These are phyloP conservation scores for Origma solitaria DNA, from an alignment of 2,113 vertebrate species.

Conservation along the genomic window DNA sequence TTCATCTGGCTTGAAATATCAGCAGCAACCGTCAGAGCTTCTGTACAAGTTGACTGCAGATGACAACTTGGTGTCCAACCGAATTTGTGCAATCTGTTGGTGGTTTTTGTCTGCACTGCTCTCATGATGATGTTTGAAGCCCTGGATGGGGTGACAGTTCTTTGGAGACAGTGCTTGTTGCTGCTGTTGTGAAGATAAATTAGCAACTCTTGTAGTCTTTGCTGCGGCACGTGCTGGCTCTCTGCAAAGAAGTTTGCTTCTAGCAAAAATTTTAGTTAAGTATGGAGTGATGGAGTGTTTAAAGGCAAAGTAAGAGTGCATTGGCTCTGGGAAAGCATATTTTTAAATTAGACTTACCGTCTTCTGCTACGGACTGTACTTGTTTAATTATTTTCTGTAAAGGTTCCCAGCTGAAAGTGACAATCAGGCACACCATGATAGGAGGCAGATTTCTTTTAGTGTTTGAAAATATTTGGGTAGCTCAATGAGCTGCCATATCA, in stretches of 20 bases:
- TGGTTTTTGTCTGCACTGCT: neutral
- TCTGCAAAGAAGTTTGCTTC: neutral
- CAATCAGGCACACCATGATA: neutral
- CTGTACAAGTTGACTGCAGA: neutral
- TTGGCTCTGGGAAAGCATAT: neutral
- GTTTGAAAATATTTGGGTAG: neutral
- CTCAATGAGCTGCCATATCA: neutral
- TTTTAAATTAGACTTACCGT: neutral
- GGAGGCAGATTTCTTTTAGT: neutral
- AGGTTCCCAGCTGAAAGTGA: neutral
- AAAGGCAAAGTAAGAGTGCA: neutral
- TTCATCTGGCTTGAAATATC: neutral
- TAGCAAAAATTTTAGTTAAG: neutral
- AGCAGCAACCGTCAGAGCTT: neutral
- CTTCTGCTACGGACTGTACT: neutral
- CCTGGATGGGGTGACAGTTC: neutral
- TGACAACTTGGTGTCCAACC: accelerated
- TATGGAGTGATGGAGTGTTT: neutral
- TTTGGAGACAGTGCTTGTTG: neutral
- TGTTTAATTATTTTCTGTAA: neutral
- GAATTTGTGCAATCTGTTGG: neutral
- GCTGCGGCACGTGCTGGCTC: neutral
- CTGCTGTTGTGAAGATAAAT: neutral
- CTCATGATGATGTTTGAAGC: neutral
- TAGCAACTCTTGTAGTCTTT: neutral